Evolutionary conservation across 2,888 invertebrate genomes (phyloP).

Genomic region (Drepanosiphum platanoidis): DNA sequence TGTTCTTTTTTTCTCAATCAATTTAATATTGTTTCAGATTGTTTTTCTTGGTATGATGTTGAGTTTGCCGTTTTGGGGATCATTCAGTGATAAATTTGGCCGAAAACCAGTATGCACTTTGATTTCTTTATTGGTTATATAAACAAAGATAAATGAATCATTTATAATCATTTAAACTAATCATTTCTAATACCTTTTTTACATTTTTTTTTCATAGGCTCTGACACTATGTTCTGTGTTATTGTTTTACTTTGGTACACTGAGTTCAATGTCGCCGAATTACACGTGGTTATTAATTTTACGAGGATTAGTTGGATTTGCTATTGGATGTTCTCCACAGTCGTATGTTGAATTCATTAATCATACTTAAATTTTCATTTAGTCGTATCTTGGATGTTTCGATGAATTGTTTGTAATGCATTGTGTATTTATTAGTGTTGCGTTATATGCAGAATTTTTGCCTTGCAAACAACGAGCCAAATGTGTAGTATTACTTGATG

Average conservation of each 20-base stretch:
- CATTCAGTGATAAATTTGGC: slow-evolving; percentile 91
- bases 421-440: slow-evolving; percentile 76
- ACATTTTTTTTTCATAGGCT: slow-evolving; percentile 76
- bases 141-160: not conserved
- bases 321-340: slow-evolving; percentile 96
- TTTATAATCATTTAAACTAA: slow-evolving; percentile 57
- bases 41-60: slow-evolving; percentile 98
- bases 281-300: slow-evolving; percentile 90
- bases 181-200: slow-evolving; percentile 5
- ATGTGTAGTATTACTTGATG: slow-evolving; percentile 93
- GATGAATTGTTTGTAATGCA: slow-evolving; percentile 63
- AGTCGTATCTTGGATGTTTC: not conserved
- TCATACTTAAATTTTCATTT: slow-evolving; percentile 59
- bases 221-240: slow-evolving; percentile 88
- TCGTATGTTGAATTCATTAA: slow-evolving; percentile 77
- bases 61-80: slow-evolving; percentile 95
- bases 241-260: slow-evolving; percentile 88
- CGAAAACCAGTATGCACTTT: slow-evolving; percentile 77
- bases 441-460: slow-evolving; percentile 94
- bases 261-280: slow-evolving; percentile 90
- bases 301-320: slow-evolving; percentile 93
- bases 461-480: slow-evolving; percentile 93
- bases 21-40: slow-evolving; percentile 68
- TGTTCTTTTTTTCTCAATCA: slow-evolving; percentile 5
- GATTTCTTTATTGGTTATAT: not conserved